phyloP scores from a whole-genome alignment of 2,888 invertebrate species.

The Entomobrya multifasciata region DNA sequence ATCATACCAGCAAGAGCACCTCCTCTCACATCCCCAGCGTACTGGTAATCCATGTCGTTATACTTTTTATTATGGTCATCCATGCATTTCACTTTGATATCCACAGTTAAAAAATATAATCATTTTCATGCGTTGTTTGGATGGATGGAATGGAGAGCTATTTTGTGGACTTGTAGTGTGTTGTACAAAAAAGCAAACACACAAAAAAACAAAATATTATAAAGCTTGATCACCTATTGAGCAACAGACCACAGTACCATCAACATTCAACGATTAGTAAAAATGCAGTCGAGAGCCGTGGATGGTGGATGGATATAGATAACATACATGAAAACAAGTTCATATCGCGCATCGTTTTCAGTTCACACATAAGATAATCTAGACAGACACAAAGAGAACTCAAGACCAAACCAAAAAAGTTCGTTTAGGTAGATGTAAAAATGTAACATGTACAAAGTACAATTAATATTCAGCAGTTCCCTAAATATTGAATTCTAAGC shows the following conservation, averaged over 20 bases:
- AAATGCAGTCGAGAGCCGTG: neutral
- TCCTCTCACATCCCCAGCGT: neutral
- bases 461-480: neutral
- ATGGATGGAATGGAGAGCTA: neutral
- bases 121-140: too few relatives aligned
- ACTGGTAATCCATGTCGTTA: neutral
- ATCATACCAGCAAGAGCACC: neutral
- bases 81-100: neutral
- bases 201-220: conserved; percentile 8
- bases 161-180: neutral
- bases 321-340: conserved; percentile 22
- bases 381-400: neutral
- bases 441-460: neutral
- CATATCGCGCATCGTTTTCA: conserved; percentile 21
- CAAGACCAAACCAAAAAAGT: neutral
- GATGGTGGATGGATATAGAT: neutral
- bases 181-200: too few relatives aligned
- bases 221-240: conserved; percentile 10
- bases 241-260: neutral
- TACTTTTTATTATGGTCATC: neutral
- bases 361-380: conserved; percentile 7
- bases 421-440: neutral
- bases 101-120: neutral
- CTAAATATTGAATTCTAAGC: neutral
- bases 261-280: neutral